Evolutionary conservation across 1,140 invertebrate genomes (phyloP).

Genomic region (Drosophila pseudoananassae): DNA sequence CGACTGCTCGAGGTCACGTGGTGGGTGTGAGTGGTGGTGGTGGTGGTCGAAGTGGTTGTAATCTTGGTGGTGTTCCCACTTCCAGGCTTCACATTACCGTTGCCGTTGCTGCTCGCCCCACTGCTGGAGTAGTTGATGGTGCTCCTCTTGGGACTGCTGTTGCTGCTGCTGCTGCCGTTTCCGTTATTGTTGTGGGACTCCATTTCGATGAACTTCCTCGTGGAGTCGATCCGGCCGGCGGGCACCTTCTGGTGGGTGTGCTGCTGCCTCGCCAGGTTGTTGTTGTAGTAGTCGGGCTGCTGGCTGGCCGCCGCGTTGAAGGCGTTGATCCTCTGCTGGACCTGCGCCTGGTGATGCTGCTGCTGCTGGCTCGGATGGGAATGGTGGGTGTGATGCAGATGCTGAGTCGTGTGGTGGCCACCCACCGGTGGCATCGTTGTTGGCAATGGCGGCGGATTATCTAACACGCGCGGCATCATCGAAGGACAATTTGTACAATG

Average conservation of each 20-base stretch:
- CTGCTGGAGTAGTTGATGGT: slow-evolving; percentile 66
- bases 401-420: slow-evolving; percentile 55
- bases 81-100: slow-evolving; percentile 63
- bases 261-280: slow-evolving; percentile 41
- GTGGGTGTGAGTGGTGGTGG: slow-evolving; percentile 36
- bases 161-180: slow-evolving; percentile 21
- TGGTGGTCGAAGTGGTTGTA: slow-evolving; percentile 42
- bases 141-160: slow-evolving; percentile 43
- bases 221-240: slow-evolving; percentile 64
- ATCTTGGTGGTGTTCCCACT: slow-evolving; percentile 21
- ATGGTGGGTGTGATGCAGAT: slow-evolving; percentile 45
- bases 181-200: slow-evolving; percentile 56
- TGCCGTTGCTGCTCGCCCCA: slow-evolving; percentile 75
- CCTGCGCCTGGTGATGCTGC: slow-evolving; percentile 67
- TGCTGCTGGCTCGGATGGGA: slow-evolving; percentile 51
- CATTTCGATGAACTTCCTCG: slow-evolving; percentile 77
- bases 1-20: slow-evolving; percentile 71
- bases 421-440: slow-evolving; percentile 81
- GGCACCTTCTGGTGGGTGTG: slow-evolving; percentile 52
- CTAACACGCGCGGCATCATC: slow-evolving; percentile 50
- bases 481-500: slow-evolving; percentile 51
- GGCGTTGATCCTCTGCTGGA: slow-evolving; percentile 80
- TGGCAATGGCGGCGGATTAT: slow-evolving; percentile 84
- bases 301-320: slow-evolving; percentile 77
- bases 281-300: slow-evolving; percentile 11